phyloP scores from a whole-genome alignment of 2,113 vertebrate species.

The Maccullochella peelii region DNA sequence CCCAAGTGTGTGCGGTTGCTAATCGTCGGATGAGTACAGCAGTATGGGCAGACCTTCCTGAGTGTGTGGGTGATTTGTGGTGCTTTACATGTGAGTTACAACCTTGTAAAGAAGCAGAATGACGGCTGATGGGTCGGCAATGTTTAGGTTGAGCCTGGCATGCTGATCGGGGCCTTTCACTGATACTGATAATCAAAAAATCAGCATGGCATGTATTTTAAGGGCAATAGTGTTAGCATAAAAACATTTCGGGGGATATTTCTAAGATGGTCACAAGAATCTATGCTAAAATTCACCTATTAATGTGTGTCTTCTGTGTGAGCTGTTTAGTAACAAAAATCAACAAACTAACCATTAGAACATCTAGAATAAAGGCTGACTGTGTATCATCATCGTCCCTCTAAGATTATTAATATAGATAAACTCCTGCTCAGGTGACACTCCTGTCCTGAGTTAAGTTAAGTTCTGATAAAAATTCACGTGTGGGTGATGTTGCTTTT shows the following conservation, averaged over 20 bases:
- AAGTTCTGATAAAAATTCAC: conserved; percentile 29
- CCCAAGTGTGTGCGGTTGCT: conserved; percentile 20
- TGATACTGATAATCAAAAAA: conserved; percentile 42
- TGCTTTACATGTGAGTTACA: conserved; percentile 38
- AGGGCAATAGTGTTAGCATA: conserved; percentile 17
- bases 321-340: conserved; percentile 22
- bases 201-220: conserved; percentile 64
- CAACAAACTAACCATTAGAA: conserved; percentile 19
- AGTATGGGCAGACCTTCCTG: conserved; percentile 16
- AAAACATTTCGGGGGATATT: not conserved
- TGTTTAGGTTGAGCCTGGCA: conserved; percentile 13
- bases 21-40: conserved; percentile 1
- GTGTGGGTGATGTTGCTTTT: conserved; percentile 40
- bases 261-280: conserved; percentile 58
- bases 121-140: not conserved
- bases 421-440: conserved; percentile 29
- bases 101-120: not conserved
- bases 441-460: not conserved
- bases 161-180: conserved; percentile 38
- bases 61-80: conserved; percentile 25
- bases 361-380: conserved; percentile 24
- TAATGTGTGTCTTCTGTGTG: conserved; percentile 36
- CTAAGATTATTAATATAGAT: conserved; percentile 29
- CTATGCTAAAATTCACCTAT: conserved; percentile 61
- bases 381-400: conserved; percentile 20